phyloP scores from a whole-genome alignment of 2,113 vertebrate genomes.

The Chlorodrepanis virens region DNA sequence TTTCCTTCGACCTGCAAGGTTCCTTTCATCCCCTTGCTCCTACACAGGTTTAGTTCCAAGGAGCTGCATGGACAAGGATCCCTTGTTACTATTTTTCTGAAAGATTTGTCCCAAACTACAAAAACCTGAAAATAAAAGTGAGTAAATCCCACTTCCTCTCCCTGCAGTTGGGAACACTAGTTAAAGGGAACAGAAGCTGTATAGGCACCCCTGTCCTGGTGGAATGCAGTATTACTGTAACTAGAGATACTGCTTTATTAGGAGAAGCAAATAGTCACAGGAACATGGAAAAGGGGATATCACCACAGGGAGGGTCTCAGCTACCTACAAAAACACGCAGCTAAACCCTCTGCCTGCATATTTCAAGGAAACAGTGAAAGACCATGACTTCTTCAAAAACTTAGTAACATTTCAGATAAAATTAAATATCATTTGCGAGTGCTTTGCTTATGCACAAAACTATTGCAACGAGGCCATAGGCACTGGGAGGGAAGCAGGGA shows the following conservation, averaged over 20 bases:
- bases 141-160: neutral
- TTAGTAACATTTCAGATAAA: neutral
- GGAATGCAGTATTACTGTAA: neutral
- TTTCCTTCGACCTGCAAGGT: neutral
- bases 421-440: neutral
- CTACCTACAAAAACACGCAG: fast-evolving
- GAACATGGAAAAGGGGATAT: neutral
- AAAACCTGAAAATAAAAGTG: neutral
- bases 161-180: neutral
- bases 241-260: neutral
- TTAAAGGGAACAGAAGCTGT: neutral
- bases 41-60: neutral
- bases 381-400: neutral
- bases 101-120: neutral
- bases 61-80: neutral
- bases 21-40: neutral
- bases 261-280: fast-evolving
- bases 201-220: neutral
- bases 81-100: neutral
- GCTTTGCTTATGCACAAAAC: neutral
- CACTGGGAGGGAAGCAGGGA: neutral
- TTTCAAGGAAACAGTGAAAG: neutral
- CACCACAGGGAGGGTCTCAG: neutral
- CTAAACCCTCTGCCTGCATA: neutral
- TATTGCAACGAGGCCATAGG: neutral